Base-by-base conservation (phyloP, 2,888 invertebrate species). In the Sclerodermus sp. region DNA sequence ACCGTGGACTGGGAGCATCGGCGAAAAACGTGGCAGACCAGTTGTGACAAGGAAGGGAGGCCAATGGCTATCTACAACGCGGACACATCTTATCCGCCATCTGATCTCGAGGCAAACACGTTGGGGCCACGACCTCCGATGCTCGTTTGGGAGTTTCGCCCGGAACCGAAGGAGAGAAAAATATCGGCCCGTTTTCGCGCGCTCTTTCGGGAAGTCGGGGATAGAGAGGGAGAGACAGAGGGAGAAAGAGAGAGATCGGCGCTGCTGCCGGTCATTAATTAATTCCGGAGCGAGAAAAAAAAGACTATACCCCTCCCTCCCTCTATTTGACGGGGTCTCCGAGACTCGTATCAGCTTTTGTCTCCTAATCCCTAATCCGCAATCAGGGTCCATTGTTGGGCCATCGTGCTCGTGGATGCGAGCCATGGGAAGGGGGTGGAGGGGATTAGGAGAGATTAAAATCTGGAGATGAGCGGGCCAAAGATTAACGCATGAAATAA, bases 351-450 rank as follows among this genome's bases (percentile, higher is more conserved):
- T 23, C 43, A 46, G 43, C 70, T 65, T 72, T 74, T 74, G 68
- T 70, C 70, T 70, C 64, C 60, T 70, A 70, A 70, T 70, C 67
- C 70, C 67, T 74, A 73, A 73, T 73, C 73, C 74, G 71, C 72
- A 74, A 74, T 74, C 74, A 74, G 71, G 66, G 62, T 59, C 71
- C 68, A 74, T 74, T 74, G 74, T 73, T 64, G 64, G 66, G 66
- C 59, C 60, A 64, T 60, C 53, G 58, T 66, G 54, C 50, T 57
- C 53, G 50, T 45, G 54, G 49, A 55, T 53, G 48, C 48, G 52
- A 30, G 53, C 51, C 49, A 51, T 37, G 52, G 57, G 44, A 51
- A 51, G 55, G 51, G 60, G 58, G 57, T 48, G 32, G 38, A 38
- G 39, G 46, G 70, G 71, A 71, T 72, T 72, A 70, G 51, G 53